These are phyloP conservation scores for Papilio dardanus DNA, from an alignment of 1,140 invertebrate genomes.

Conservation along the genomic window DNA sequence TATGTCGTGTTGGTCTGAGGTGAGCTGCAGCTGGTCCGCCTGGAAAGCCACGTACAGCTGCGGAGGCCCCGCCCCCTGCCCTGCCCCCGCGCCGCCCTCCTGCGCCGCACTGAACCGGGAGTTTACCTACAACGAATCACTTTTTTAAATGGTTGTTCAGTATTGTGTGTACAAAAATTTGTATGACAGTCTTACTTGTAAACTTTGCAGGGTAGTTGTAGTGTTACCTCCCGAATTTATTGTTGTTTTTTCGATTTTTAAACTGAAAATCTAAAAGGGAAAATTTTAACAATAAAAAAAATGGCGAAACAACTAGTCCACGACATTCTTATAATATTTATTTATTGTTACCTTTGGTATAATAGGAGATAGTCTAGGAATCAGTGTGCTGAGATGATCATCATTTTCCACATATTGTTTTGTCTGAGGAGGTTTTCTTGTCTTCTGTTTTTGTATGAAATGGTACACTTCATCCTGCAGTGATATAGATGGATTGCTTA, in stretches of 20 bases:
- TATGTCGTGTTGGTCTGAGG: constrained; percentile 84
- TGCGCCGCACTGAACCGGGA: constrained; percentile 76
- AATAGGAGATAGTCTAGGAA: constrained; percentile 85
- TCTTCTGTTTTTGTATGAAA: constrained; percentile 81
- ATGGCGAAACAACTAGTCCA: neutral
- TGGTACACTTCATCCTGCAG: constrained; percentile 86
- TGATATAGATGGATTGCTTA: constrained; percentile 86
- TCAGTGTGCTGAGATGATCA: constrained; percentile 61
- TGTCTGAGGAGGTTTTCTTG: constrained; percentile 47
- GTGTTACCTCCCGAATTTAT: constrained; percentile 86
- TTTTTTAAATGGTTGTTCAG: neutral
- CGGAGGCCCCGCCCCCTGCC: constrained; percentile 61
- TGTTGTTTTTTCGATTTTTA: constrained; percentile 87
- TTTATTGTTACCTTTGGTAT: constrained; percentile 86
- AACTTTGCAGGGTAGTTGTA: constrained; percentile 73
- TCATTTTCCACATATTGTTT: constrained; percentile 26
- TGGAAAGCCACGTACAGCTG: constrained; percentile 86
- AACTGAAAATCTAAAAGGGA: constrained; percentile 85
- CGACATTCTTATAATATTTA: neutral
- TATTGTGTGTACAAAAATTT: neutral
- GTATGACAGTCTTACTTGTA: constrained; percentile 64
- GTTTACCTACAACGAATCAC: constrained; percentile 64
- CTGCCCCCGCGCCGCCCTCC: constrained; percentile 41
- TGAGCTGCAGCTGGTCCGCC: constrained; percentile 85
- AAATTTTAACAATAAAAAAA: constrained; percentile 38